Percentiles rank a stretch among this genome's conserved stretches.
These are phyloP conservation scores for Saiga tatarica DNA, from an alignment of 2,113 vertebrate species.

Conservation along the genomic window DNA sequence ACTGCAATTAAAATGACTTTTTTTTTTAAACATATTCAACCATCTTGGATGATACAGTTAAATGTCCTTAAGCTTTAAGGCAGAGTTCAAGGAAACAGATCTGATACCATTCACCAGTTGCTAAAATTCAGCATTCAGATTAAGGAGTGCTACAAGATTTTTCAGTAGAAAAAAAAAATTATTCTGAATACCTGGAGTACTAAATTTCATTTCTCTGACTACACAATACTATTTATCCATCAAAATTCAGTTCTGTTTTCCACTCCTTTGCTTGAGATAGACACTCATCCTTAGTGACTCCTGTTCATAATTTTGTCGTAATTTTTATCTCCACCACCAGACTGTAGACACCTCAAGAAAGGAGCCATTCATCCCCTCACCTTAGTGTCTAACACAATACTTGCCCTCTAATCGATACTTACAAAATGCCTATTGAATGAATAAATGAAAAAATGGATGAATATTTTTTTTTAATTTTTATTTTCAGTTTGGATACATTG, in stretches of 20 bases:
- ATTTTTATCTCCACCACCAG: not conserved
- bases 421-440: not conserved
- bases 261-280: not conserved
- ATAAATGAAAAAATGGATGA: not conserved
- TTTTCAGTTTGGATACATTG: not conserved
- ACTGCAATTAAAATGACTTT: not conserved
- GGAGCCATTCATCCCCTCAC: not conserved
- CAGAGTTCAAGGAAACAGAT: not conserved
- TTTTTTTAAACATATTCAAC: not conserved
- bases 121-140: not conserved
- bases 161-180: not conserved
- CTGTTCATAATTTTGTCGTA: not conserved
- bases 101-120: not conserved
- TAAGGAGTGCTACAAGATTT: not conserved
- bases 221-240: not conserved
- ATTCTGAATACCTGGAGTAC: not conserved
- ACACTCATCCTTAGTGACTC: not conserved
- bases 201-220: not conserved
- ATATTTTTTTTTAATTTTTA: not conserved
- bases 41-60: not conserved
- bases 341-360: not conserved
- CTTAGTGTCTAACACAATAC: not conserved
- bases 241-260: not conserved
- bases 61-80: not conserved
- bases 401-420: not conserved